These are phyloP conservation scores for Glaucidium brasilianum DNA, from an alignment of 2,113 vertebrate species.

Conservation along the genomic window DNA sequence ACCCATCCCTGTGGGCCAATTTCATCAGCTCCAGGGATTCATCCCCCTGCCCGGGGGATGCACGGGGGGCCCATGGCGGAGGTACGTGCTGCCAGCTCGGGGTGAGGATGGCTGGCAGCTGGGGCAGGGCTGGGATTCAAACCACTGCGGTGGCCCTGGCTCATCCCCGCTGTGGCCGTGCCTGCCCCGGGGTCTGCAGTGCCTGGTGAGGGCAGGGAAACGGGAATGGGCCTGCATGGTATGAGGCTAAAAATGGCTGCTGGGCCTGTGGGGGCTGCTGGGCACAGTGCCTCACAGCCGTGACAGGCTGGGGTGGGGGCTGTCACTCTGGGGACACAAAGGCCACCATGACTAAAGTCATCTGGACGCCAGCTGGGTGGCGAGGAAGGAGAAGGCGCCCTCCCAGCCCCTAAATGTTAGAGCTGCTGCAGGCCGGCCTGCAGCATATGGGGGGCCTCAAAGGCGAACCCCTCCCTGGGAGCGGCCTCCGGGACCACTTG, in stretches of 20 bases:
- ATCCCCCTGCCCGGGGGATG: not conserved
- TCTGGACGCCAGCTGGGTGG: not conserved
- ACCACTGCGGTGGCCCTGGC: accelerated
- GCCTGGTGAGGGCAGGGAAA: not conserved
- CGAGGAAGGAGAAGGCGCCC: not conserved
- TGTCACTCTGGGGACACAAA: not conserved
- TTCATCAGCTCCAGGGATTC: not conserved
- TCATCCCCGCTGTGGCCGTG: accelerated
- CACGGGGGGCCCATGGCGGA: accelerated
- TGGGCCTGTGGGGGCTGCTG: accelerated
- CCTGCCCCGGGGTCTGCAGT: too few relatives aligned
- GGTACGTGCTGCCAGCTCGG: accelerated
- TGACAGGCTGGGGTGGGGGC: not conserved
- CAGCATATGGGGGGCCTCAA: accelerated
- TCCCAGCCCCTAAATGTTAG: not conserved
- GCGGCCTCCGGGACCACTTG: accelerated
- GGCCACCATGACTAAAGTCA: not conserved
- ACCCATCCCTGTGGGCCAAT: not conserved
- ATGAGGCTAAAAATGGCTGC: not conserved
- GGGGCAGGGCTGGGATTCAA: not conserved
- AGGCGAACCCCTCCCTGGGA: too few relatives aligned
- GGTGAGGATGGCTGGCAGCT: not conserved
- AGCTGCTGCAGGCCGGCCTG: not conserved
- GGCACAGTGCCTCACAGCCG: too few relatives aligned
- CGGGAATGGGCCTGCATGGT: accelerated